phyloP scores from a whole-genome alignment of 2,113 vertebrate species.

The Odobenus rosmarus region DNA sequence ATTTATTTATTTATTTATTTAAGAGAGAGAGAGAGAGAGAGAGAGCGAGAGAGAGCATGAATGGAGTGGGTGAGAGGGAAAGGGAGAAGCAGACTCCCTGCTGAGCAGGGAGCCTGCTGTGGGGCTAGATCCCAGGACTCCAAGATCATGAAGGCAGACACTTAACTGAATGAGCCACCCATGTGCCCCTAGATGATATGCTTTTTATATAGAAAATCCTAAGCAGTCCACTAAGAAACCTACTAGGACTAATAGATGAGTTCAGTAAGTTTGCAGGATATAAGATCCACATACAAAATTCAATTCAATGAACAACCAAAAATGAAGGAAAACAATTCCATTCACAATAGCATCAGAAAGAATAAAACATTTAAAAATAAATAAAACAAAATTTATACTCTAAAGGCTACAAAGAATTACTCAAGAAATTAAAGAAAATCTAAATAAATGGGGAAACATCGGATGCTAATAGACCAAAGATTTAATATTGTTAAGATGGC shows the following conservation, averaged over 20 bases:
- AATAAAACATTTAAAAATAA: not conserved
- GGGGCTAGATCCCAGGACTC: too few relatives aligned
- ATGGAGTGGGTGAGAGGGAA: too few relatives aligned
- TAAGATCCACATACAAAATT: not conserved
- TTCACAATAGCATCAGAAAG: not conserved
- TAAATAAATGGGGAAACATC: not conserved
- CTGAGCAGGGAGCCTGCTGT: too few relatives aligned
- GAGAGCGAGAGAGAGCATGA: too few relatives aligned
- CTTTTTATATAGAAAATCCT: not conserved
- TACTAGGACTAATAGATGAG: not conserved
- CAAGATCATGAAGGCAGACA: not conserved
- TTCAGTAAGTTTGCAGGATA: not conserved
- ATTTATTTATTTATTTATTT: too few relatives aligned
- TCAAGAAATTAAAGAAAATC: not conserved
- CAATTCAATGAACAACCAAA: not conserved
- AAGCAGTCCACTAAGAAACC: not conserved
- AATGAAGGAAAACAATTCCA: not conserved
- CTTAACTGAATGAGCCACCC: too few relatives aligned
- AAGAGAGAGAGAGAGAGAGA: too few relatives aligned
- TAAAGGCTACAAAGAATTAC: not conserved
- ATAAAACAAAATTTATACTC: not conserved
- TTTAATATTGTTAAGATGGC: not conserved
- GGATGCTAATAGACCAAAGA: not conserved
- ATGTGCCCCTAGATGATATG: not conserved
- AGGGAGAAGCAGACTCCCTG: too few relatives aligned